Evolutionary conservation across 2,113 vertebrate species (phyloP), one percentile per base, ranked within the genome.

Genomic region (Etheostoma spectabile): DNA sequence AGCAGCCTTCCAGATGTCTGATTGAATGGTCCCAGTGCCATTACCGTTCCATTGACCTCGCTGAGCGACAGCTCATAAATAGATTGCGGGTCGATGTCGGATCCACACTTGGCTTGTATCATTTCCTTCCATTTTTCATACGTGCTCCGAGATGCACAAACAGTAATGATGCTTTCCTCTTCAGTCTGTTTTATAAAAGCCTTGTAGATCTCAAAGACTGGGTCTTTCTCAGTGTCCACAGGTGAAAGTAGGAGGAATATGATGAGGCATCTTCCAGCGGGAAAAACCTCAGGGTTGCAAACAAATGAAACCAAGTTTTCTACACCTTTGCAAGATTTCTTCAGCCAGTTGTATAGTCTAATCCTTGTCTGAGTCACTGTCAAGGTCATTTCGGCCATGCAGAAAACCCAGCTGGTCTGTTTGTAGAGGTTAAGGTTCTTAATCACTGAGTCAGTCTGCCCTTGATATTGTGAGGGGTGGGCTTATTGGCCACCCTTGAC

Each of bases 401-500:
- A 96, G 70, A 97, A 96, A 51, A 97, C 91, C 96, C 96, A 97
- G 53, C 95, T 96, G 49, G 94, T 93, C 74, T 96, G 95, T 48
- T 95, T 93, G 74, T 84, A 92, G 0, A 96, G 88, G 64, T 96
- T 96, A 14, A 96, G 89, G 12, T 84, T 90, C 35, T 92, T 91
- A 12, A 73, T 93, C 60, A 96, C 88, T n/a, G 30, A 68, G 22
- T 84, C 42, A 21, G 80, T 77, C 8, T 90, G 90, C n/a, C 89
- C 91, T 56, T 92, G 80, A 82, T 95, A 96, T 7, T 95, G 91
- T 24, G 27, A 55, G 62, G 95, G 10, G 74, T 92, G 64, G 95
- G 91, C 77, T 91, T 83, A 6, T 95, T 97, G 79, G 95, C 95
- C 4, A 82, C 15, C 53, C 89, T 57, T 0, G 59, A 88, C 64